phyloP scores from a whole-genome alignment of 2,113 vertebrate species.

The Electrona antarctica region DNA sequence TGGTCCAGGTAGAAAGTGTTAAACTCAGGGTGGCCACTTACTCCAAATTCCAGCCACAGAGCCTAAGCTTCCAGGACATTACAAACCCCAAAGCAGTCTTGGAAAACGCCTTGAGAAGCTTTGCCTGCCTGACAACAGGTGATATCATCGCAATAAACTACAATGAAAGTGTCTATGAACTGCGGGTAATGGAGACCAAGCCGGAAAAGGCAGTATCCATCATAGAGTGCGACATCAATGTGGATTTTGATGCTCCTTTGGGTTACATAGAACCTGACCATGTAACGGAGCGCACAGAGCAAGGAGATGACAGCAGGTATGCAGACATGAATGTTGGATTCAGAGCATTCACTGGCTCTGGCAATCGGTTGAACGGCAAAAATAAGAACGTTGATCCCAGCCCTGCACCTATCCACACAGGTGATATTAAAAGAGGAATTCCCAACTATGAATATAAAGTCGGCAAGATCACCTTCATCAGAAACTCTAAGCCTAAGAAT shows the following conservation, averaged over 20 bases:
- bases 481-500: slow-evolving; percentile 92
- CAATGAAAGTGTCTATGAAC: slow-evolving; percentile 98
- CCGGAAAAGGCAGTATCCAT: slow-evolving; percentile 98
- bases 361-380: slow-evolving; percentile 96
- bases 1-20: slow-evolving; percentile 97
- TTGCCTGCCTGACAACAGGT: slow-evolving; percentile 95
- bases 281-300: slow-evolving; percentile 84
- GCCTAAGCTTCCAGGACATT: slow-evolving; percentile 97
- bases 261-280: slow-evolving; percentile 98
- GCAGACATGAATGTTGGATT: slow-evolving; percentile 89
- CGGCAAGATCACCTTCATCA: slow-evolving; percentile 95
- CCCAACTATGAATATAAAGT: slow-evolving; percentile 98
- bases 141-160: slow-evolving; percentile 99
- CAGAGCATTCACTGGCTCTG: slow-evolving; percentile 94
- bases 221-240: slow-evolving; percentile 99
- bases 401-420: slow-evolving; percentile 88
- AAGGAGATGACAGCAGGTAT: slow-evolving; percentile 87
- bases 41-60: slow-evolving; percentile 98
- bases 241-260: slow-evolving; percentile 97
- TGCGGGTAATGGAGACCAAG: slow-evolving; percentile 98
- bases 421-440: slow-evolving; percentile 95
- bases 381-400: slow-evolving; percentile 96
- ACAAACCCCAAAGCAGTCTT: slow-evolving; percentile 99
- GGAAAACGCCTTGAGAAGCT: slow-evolving; percentile 97
- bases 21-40: slow-evolving; percentile 98